A percentile compares a stretch with the other conserved stretches of the same genome.
phyloP scores from a whole-genome alignment of 2,797 vertebrate species.

The Esox masquinongy region DNA sequence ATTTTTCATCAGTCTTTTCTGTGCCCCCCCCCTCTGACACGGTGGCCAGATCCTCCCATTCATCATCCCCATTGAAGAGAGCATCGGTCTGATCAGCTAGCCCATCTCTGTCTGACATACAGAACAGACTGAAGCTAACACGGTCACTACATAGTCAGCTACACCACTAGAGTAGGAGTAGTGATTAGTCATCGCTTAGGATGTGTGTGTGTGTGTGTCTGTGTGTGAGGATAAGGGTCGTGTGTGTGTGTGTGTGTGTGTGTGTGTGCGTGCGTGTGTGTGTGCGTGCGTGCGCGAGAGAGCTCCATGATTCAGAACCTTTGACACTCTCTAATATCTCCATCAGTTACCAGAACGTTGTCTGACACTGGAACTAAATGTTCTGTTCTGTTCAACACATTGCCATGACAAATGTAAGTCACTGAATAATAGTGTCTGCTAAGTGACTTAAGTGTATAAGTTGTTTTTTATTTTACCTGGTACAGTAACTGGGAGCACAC shows the following conservation, averaged over 20 bases:
- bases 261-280: not conserved
- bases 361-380: not conserved
- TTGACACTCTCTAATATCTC: constrained; percentile 40
- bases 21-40: constrained; percentile 57
- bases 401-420: not conserved
- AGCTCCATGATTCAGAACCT: constrained; percentile 18
- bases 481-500: no score
- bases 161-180: not conserved
- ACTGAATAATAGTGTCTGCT: no score
- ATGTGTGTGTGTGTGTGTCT: constrained; percentile 8
- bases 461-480: no score
- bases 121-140: not conserved
- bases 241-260: not conserved
- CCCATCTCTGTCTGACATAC: constrained; percentile 25
- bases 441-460: no score
- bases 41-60: constrained; percentile 46
- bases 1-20: constrained; percentile 72
- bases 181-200: not conserved
- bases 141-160: not conserved
- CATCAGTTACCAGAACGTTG: not conserved
- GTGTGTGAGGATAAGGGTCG: not conserved
- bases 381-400: not conserved
- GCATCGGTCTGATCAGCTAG: constrained; percentile 34
- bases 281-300: not conserved
- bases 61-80: constrained; percentile 53